Evolutionary conservation across 1,140 invertebrate genomes (phyloP).

Genomic region (Sminthurinus signatus): DNA sequence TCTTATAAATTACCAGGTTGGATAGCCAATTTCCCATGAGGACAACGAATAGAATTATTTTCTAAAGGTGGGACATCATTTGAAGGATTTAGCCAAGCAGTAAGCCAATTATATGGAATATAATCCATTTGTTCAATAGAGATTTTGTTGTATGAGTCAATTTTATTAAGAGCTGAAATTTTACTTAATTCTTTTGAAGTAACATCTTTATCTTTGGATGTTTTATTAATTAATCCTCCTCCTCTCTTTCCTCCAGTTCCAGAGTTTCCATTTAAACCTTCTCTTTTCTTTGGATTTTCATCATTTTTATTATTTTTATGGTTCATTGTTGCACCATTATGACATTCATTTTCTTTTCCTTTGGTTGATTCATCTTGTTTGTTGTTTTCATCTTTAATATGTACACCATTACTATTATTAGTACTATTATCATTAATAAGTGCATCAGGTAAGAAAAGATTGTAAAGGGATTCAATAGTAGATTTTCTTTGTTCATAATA

Average conservation of each 20-base stretch:
- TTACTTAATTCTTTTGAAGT: background rate
- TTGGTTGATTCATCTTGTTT: background rate
- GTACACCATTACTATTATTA: background rate
- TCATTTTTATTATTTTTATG: background rate
- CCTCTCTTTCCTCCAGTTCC: no score
- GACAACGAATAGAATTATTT: slow-evolving; percentile 49
- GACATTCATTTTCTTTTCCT: background rate
- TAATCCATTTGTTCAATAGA: slow-evolving; percentile 8
- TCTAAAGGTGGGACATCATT: slow-evolving; percentile 44
- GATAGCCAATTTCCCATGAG: slow-evolving; percentile 49
- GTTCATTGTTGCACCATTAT: background rate
- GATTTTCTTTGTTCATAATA: background rate
- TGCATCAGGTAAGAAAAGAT: no score
- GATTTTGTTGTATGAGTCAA: background rate
- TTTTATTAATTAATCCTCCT: no score
- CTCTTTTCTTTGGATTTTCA: no score
- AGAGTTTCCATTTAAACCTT: no score
- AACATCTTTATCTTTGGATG: no score
- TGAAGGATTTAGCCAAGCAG: background rate
- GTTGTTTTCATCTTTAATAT: background rate
- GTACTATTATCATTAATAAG: no score
- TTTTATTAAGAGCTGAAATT: background rate
- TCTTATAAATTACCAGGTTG: no score
- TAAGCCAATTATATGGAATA: background rate
- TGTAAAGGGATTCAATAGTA: background rate